Conservation (phyloP, 2,888 invertebrate species). For the Galerucella nymphaeae region DNA sequence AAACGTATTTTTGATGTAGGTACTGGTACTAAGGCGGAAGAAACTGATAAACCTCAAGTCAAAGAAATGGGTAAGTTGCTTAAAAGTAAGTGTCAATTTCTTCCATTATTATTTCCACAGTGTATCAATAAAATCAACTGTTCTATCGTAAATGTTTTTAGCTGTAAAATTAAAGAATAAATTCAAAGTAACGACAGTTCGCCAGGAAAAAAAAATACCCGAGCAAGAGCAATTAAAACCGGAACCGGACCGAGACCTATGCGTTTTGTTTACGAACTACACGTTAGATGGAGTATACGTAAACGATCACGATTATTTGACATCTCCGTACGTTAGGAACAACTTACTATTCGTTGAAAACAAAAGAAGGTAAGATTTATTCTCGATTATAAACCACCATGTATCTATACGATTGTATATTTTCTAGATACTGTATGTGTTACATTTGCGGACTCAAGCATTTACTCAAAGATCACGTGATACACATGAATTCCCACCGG, state of each 20-base stretch:
- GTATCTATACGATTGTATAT: not conserved
- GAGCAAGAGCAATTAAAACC: not conserved
- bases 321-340: conserved; percentile 46
- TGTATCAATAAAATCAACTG: too few relatives aligned
- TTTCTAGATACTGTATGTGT: conserved; percentile 38
- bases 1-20: too few relatives aligned
- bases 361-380: not conserved
- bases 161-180: not conserved
- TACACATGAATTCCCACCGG: conserved; percentile 47
- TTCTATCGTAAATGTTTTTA: not conserved
- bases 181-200: not conserved
- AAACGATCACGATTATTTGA: conserved; percentile 51
- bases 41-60: too few relatives aligned
- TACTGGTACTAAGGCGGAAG: too few relatives aligned
- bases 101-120: too few relatives aligned
- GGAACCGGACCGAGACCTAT: conserved; percentile 23
- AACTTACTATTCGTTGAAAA: conserved; percentile 35
- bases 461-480: conserved; percentile 33
- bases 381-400: too few relatives aligned
- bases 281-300: conserved; percentile 47
- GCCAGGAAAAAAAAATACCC: not conserved
- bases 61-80: too few relatives aligned
- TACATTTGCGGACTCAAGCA: conserved; percentile 40
- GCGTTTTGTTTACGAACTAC: conserved; percentile 40
- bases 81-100: too few relatives aligned